Conservation (phyloP, 2,113 vertebrate genomes). For the Elephas maximus region DNA sequence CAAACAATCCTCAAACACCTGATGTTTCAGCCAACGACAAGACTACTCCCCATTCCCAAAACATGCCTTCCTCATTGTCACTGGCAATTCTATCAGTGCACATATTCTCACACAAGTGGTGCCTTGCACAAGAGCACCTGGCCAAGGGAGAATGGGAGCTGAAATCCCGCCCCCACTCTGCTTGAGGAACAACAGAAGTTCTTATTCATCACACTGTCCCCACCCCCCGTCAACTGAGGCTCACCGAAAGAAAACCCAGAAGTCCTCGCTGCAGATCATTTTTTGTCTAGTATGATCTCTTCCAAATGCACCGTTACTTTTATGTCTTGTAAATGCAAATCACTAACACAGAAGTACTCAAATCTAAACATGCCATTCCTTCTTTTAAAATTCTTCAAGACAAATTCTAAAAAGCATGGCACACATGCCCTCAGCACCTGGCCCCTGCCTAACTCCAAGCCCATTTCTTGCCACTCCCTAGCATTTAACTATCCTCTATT, state of each 20-base stretch:
- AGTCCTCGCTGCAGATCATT: not conserved
- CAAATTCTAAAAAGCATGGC: slow-evolving; percentile 48
- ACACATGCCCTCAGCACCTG: not conserved
- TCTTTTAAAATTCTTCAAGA: slow-evolving; percentile 55
- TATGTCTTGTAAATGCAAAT: slow-evolving; percentile 52
- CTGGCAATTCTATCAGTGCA: not conserved
- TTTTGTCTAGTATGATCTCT: slow-evolving; percentile 28
- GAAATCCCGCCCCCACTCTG: not conserved
- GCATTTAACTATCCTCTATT: not conserved
- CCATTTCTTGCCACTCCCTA: not conserved
- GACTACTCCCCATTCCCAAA: not conserved
- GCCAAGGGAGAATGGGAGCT: not conserved
- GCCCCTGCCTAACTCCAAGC: not conserved
- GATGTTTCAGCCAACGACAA: not conserved
- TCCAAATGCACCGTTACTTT: slow-evolving; percentile 61
- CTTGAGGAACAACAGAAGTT: not conserved
- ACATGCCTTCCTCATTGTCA: not conserved
- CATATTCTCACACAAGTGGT: not conserved
- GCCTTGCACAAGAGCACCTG: not conserved
- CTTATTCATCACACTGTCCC: not conserved
- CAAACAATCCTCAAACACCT: not conserved
- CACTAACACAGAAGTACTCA: slow-evolving; percentile 34
- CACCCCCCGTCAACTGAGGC: not conserved
- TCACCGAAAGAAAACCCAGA: slow-evolving; percentile 56
- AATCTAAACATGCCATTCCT: slow-evolving; percentile 16